A percentile compares a stretch with the other conserved stretches of the same genome.
These are phyloP conservation scores for Himalopsyche phryganea DNA, from an alignment of 1,140 invertebrate species.

Conservation along the genomic window DNA sequence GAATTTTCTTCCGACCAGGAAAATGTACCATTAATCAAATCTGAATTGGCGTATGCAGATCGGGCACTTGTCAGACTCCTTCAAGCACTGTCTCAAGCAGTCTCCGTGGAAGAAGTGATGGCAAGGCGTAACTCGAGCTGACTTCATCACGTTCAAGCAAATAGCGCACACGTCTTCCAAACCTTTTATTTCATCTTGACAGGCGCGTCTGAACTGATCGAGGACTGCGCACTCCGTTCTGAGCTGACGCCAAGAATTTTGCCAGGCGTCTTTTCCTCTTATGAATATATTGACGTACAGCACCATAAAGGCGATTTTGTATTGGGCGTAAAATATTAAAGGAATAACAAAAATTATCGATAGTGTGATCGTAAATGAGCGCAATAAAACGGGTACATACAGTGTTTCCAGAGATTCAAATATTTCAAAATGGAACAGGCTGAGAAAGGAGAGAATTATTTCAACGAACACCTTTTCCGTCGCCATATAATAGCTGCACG, in stretches of 20 bases:
- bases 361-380: slow-evolving; percentile 53
- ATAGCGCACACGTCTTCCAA: slow-evolving; percentile 75
- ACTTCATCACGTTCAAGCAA: slow-evolving; percentile 65
- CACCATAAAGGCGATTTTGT: slow-evolving; percentile 56
- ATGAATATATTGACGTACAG: slow-evolving; percentile 67
- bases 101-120: slow-evolving; percentile 74
- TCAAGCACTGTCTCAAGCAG: slow-evolving; percentile 67
- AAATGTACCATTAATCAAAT: slow-evolving; percentile 20
- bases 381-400: slow-evolving; percentile 63
- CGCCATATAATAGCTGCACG: slow-evolving; percentile 67
- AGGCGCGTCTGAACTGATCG: slow-evolving; percentile 62
- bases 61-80: slow-evolving; percentile 65
- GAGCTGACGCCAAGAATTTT: slow-evolving; percentile 54
- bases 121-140: slow-evolving; percentile 69
- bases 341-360: slow-evolving; percentile 54
- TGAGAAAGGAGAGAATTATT: slow-evolving; percentile 56
- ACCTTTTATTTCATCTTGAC: slow-evolving; percentile 59
- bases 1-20: background rate
- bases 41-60: slow-evolving; percentile 56
- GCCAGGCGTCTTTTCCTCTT: slow-evolving; percentile 59
- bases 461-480: slow-evolving; percentile 71
- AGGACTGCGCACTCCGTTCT: slow-evolving; percentile 58
- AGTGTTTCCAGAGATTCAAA: slow-evolving; percentile 66
- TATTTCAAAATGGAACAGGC: slow-evolving; percentile 56
- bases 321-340: slow-evolving; percentile 53